phyloP scores from a whole-genome alignment of 2,888 invertebrate genomes.

The Polietes domitor region DNA sequence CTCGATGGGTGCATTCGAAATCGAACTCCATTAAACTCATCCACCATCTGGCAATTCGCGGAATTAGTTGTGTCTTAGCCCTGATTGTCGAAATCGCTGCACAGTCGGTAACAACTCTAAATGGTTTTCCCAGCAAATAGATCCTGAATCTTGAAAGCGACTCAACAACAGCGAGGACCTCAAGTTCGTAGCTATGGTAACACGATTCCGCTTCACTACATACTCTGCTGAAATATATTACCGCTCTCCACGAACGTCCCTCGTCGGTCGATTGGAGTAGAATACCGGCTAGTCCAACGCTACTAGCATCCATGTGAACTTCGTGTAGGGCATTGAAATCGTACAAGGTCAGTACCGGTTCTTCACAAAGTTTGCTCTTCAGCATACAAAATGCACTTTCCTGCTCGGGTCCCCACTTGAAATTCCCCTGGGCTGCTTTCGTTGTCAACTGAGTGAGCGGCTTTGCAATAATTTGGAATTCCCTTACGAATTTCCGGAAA shows the following conservation, averaged over 20 bases:
- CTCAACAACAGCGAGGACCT: conserved; percentile 53
- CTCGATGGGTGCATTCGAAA: conserved; percentile 48
- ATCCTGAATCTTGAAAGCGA: conserved; percentile 57
- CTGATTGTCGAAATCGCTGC: conserved; percentile 49
- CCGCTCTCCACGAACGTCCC: conserved; percentile 43
- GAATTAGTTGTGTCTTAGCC: conserved; percentile 45
- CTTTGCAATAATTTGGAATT: conserved; percentile 47
- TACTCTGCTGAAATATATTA: conserved; percentile 57
- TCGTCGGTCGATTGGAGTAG: conserved; percentile 33
- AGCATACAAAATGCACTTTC: neutral
- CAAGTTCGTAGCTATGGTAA: conserved; percentile 55
- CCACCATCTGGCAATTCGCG: conserved; percentile 55
- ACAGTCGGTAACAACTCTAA: conserved; percentile 52
- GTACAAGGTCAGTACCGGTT: neutral
- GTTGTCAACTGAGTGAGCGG: conserved; percentile 64
- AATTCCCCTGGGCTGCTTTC: neutral
- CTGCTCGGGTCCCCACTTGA: conserved; percentile 9
- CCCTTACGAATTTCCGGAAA: conserved; percentile 51
- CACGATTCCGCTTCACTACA: conserved; percentile 54
- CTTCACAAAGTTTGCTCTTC: neutral
- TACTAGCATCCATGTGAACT: conserved; percentile 44
- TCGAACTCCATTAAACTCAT: conserved; percentile 52
- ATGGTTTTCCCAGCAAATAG: conserved; percentile 52
- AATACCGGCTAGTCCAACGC: conserved; percentile 42
- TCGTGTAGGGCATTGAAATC: conserved; percentile 2